A percentile compares a stretch with the other conserved stretches of the same genome.
These are phyloP conservation scores for Fistularia commersonii DNA, from an alignment of 2,797 vertebrate genomes.

Conservation along the genomic window DNA sequence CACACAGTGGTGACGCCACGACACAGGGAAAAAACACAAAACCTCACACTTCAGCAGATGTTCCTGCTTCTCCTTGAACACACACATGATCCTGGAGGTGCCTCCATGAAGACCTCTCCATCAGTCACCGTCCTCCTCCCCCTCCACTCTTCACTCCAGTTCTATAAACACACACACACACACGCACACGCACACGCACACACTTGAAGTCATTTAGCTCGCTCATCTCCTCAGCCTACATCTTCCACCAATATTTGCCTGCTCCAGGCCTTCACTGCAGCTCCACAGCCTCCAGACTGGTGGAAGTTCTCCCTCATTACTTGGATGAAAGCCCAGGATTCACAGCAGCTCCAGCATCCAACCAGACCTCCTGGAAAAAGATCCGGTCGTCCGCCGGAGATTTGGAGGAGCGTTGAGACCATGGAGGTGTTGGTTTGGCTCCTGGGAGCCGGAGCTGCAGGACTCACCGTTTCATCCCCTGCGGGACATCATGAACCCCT, in stretches of 20 bases:
- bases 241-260: constrained; percentile 52
- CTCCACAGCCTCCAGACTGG: constrained; percentile 47
- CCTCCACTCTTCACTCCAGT: constrained; percentile 20
- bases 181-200: constrained; percentile 1
- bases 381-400: too few species aligned
- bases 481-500: too few species aligned
- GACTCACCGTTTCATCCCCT: too few species aligned
- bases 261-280: constrained; percentile 34
- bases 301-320: constrained; percentile 5
- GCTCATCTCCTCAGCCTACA: constrained; percentile 41
- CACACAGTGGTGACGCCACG: too few species aligned
- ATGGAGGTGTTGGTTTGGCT: too few species aligned
- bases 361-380: too few species aligned
- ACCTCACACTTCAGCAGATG: too few species aligned
- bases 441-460: too few species aligned
- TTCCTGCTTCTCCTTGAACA: constrained; percentile 37
- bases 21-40: too few species aligned
- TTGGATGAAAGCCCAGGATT: too few species aligned
- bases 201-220: constrained; percentile 17
- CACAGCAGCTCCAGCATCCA: too few species aligned
- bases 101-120: constrained; percentile 30
- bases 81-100: constrained; percentile 24
- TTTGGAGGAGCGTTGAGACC: too few species aligned
- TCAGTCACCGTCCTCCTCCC: constrained; percentile 4
- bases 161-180: constrained; percentile 12